phyloP scores from a whole-genome alignment of 1,140 invertebrate species.

The Formica selysi region DNA sequence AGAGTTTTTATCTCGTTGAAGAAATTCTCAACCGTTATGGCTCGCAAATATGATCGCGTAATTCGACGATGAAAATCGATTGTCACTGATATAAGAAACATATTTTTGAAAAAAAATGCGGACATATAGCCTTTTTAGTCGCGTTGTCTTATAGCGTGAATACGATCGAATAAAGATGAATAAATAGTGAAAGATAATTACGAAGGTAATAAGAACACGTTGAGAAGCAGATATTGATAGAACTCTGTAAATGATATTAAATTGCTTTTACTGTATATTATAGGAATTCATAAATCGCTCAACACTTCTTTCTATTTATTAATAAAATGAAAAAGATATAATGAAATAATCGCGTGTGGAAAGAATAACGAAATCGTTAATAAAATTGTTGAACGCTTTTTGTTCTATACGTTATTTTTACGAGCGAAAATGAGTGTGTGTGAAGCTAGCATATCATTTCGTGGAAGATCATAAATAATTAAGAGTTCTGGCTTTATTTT shows the following conservation, averaged over 20 bases:
- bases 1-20: neutral
- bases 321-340: neutral
- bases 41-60: constrained; percentile 4
- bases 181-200: neutral
- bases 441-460: too few species aligned
- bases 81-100: neutral
- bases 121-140: neutral
- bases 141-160: neutral
- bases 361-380: neutral
- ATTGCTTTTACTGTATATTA: neutral
- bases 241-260: neutral
- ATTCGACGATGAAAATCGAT: constrained; percentile 18
- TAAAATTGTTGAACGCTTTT: constrained; percentile 4
- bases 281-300: neutral
- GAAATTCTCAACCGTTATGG: constrained; percentile 8
- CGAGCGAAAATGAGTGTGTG: too few species aligned
- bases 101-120: neutral
- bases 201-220: neutral
- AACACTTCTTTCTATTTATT: neutral
- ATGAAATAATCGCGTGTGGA: neutral
- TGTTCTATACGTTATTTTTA: neutral
- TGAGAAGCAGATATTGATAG: constrained; percentile 4
- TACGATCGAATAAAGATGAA: constrained; percentile 6
- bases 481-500: too few species aligned
- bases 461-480: too few species aligned